A percentile compares a stretch with the other conserved stretches of the same genome.
Evolutionary conservation across 2,888 invertebrate species (phyloP).

Genomic region (Mythimna pallens): DNA sequence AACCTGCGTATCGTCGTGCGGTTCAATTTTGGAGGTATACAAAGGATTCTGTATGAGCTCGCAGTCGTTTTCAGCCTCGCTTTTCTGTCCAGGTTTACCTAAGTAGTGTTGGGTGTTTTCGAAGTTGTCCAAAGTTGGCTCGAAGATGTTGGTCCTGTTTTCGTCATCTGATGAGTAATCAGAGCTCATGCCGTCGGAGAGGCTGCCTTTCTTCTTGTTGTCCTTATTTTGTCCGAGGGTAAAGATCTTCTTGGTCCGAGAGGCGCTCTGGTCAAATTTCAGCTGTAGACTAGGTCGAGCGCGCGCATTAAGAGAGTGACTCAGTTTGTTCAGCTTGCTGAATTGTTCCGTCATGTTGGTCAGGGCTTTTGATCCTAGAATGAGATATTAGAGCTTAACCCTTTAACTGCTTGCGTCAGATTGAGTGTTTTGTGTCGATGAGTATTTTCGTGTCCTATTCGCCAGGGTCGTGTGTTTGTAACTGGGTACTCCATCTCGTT

Average conservation of each 20-base stretch:
- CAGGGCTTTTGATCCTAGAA: constrained; percentile 94
- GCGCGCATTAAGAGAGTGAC: constrained; percentile 92
- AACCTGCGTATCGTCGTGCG: constrained; percentile 81
- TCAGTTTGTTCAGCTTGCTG: constrained; percentile 94
- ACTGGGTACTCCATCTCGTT: no score
- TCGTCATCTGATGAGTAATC: constrained; percentile 90
- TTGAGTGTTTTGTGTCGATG: no score
- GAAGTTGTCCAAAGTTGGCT: constrained; percentile 88
- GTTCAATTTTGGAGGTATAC: constrained; percentile 88
- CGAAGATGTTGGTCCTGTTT: constrained; percentile 86
- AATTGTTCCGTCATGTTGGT: constrained; percentile 97
- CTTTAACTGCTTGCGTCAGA: no score
- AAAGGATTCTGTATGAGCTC: constrained; percentile 86
- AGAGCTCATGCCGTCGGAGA: constrained; percentile 92
- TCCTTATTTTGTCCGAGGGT: constrained; percentile 85
- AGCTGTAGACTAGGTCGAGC: constrained; percentile 88
- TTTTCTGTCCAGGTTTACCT: constrained; percentile 76
- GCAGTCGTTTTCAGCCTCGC: constrained; percentile 81
- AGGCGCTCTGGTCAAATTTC: constrained; percentile 85
- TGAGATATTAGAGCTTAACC: constrained; percentile 18
- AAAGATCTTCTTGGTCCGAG: constrained; percentile 88
- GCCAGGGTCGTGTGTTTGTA: no score
- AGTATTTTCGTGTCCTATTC: no score
- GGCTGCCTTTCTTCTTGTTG: constrained; percentile 92
- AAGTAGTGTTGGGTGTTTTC: constrained; percentile 88